Evolutionary conservation across 2,113 vertebrate species (phyloP).

Genomic region (Otus sunia): DNA sequence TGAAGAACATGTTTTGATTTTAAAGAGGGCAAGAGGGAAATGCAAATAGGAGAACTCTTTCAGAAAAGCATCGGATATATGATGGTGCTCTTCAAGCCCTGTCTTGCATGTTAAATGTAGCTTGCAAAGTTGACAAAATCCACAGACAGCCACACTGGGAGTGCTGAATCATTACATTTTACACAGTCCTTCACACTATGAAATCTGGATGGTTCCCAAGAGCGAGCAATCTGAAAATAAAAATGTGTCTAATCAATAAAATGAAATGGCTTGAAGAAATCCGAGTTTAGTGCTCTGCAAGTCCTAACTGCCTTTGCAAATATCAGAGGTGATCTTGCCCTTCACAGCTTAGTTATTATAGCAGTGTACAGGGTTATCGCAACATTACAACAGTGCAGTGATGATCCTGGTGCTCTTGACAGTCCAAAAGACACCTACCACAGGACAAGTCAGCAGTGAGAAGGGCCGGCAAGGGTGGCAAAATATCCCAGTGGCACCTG

Average conservation of each 20-base stretch:
- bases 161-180: conserved; percentile 42
- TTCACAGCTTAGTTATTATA: not conserved
- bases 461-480: not conserved
- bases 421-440: not conserved
- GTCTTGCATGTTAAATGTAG: not conserved
- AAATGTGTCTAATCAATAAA: conserved; percentile 56
- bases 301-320: conserved; percentile 15
- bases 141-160: not conserved
- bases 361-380: not conserved
- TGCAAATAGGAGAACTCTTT: not conserved
- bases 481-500: not conserved
- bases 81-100: not conserved
- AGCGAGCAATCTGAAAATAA: conserved; percentile 38
- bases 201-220: conserved; percentile 46
- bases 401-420: not conserved
- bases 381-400: not conserved
- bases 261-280: conserved; percentile 47
- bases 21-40: not conserved
- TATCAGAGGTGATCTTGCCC: conserved; percentile 3
- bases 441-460: not conserved
- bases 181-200: conserved; percentile 20
- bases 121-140: conserved; percentile 40
- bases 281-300: not conserved
- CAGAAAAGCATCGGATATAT: not conserved
- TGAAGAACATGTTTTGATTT: not conserved